Evolutionary conservation across 2,888 invertebrate genomes (phyloP), one percentile per base, ranked within the genome.

Genomic region (Diplazon laetatorius): DNA sequence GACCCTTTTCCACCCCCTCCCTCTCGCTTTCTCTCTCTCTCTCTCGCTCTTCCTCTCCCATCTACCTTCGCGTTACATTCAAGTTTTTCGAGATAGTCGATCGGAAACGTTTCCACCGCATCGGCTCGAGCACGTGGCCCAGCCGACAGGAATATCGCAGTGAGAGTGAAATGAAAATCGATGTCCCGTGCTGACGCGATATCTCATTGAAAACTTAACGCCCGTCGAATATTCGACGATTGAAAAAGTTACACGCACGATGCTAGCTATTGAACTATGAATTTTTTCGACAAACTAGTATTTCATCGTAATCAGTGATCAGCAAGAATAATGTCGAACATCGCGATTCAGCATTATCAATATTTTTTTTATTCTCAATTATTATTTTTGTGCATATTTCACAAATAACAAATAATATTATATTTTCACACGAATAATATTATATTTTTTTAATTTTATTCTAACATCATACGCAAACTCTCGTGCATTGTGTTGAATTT

Each of bases 111-210:
- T 70, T 70, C 25, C 10, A 60, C 50, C 70, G 30, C 63, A 57
- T 46, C 35, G 20, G n/a, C 22, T 50, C 39, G 46, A n/a, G 50
- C 55, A 44, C 12, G 50, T 30, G 62, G 74, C 16, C 22, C 44
- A 62, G 57, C 25, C 69, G 68, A 57, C 50, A 68, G 70, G 70
- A 77, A 74, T 66, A 50, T n/a, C 71, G 30, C 30, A 25, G 59
- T 35, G 8, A 30, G 16, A 25, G 74, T 35, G 60, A 71, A 73
- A 82, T 70, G 60, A 80, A 78, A 75, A 39, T 63, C 70, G 66
- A 74, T 12, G 42, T 25, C 50, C 39, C n/a, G 48, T 30, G 25
- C 70, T 37, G 48, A 18, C 35, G 46, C 35, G 20, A 46, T 12
- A 46, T 20, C 20, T 2, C 14, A 12, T 46, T 14, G 6, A 48